Base-by-base conservation (phyloP, 2,797 vertebrate species). In the Lagocephalus sceleratus region DNA sequence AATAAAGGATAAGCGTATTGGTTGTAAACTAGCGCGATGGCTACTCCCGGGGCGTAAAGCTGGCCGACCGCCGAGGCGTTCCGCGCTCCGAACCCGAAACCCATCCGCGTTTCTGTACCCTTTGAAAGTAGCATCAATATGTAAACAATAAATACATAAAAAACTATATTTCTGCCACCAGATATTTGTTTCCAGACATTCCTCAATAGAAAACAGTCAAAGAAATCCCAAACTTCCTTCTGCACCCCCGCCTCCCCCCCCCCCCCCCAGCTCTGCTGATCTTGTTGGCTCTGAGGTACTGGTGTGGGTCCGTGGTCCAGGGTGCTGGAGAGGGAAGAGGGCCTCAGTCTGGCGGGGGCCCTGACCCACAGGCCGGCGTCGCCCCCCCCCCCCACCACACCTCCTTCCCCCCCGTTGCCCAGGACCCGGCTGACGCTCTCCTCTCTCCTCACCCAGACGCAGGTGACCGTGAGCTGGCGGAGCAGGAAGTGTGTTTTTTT, bases 91-190 rank as follows among this genome's bases (percentile, higher is more conserved):
- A 83, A 89, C 71, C 89, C 89, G 79, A 90, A 87, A 65, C 72
- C 60, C 79, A 68, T 56, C 68, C 54, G 65, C 49, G 44, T 76
- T 77, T 63, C 60, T 58, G 87, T 69, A 79, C 88, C 89, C 90
- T 89, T 89, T 88, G 75, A 87, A 85, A 88, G 79, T 89, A 79
- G 76, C 83, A 77, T 84, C 75, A 47, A 73, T 78, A 83, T 90
- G 92, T 92, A 94, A 96, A 93, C 92, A 90, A 85, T 61, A 81
- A 84, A 86, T 83, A 89, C 82, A 86, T 69, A 74, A 48, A 59
- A 78, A 79, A 26, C 76, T 42, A 62, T 55, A 75, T 60, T 58
- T 60, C 78, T 59, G 77, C 56, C 46, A 2, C n/a, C 15, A 17
- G 22, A n/a, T 47, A 22, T 47, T 60, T 64, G 11, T 46, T 56